A percentile compares a stretch with the other conserved stretches of the same genome.
Conservation (phyloP, 2,888 invertebrate species). For the Galerucella calmariensis region DNA sequence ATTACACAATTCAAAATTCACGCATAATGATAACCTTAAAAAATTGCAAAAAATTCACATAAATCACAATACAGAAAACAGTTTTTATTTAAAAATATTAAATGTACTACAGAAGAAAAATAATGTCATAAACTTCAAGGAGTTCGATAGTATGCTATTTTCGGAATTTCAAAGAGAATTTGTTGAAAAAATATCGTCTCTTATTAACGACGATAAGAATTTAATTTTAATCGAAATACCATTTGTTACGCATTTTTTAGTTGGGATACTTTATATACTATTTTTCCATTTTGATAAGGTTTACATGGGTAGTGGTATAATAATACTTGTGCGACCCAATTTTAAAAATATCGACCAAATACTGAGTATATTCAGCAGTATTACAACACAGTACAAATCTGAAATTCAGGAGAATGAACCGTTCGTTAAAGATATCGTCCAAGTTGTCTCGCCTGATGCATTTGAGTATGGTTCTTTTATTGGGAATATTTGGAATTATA, state of each 20-base stretch:
- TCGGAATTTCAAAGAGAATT: conserved; percentile 51
- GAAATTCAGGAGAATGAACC: conserved; percentile 11
- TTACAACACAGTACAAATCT: conserved; percentile 40
- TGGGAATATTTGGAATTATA: conserved; percentile 48
- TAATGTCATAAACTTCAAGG: conserved; percentile 49
- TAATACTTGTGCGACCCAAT: conserved; percentile 44
- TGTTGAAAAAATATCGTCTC: conserved; percentile 46
- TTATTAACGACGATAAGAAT: conserved; percentile 46
- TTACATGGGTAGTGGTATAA: conserved; percentile 49
- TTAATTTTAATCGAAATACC: conserved; percentile 58
- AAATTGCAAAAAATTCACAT: conserved; percentile 33
- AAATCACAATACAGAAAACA: conserved; percentile 10
- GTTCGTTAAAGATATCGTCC: conserved; percentile 49
- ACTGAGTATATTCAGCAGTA: conserved; percentile 37
- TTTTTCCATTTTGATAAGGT: conserved; percentile 52
- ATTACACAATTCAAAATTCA: conserved; percentile 72
- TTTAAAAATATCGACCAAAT: conserved; percentile 17
- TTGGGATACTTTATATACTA: conserved; percentile 57
- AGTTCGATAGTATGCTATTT: conserved; percentile 50
- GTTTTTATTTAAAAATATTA: conserved; percentile 44
- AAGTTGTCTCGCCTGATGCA: conserved; percentile 46
- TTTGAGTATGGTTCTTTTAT: conserved; percentile 40
- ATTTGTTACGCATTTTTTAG: conserved; percentile 59
- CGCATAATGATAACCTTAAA: conserved; percentile 49
- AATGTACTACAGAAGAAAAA: conserved; percentile 39